Base-by-base conservation (phyloP, 2,113 vertebrate species). In the Entelurus aequoreus region DNA sequence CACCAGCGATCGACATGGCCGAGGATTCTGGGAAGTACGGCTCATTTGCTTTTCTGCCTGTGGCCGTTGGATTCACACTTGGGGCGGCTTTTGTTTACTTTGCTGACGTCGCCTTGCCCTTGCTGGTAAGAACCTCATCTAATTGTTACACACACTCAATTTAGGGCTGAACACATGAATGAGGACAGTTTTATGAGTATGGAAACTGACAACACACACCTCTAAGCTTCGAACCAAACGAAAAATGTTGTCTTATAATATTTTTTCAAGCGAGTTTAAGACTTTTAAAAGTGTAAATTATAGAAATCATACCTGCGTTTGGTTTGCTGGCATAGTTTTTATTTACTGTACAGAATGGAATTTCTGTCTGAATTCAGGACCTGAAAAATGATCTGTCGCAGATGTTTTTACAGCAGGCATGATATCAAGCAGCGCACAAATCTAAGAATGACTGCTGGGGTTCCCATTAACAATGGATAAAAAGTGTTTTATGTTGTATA, bases 1-100 rank as follows among this genome's bases (percentile, higher is more conserved):
- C 95, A 4, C 97, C 96, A 0, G 97, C 96, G 0, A 92, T 98
- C 2, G 93, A 94, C 69, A 91, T 99, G 94, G 95, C 95, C 0
- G 91, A 92, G 56, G 88, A 92, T 0, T 94, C 94, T 0, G 93
- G 94, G 46, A 86, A 86, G 61, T 98, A 97, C 0, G 96, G 97
- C 2, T 87, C 91, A 15, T 94, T 93, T 2, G 88, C 95, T 1
- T 98, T 97, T 76, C 19, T 95, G 12, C 97, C 97, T 0, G 95
- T 96, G 60, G 95, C 94, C 0, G 52, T 92, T 2, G 97, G 97
- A 55, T 98, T 99, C 53, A 60, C 86, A 0, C 81, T 98, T 0
- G 97, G 97, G 0, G 96, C 95, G 0, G 90, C 92, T 0, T 99
- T 98, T 0, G 95, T 98, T 44, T 95, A 91, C 63, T 21, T 92